Conservation (phyloP, 2,113 vertebrate species). For the Neolamprologus longior region DNA sequence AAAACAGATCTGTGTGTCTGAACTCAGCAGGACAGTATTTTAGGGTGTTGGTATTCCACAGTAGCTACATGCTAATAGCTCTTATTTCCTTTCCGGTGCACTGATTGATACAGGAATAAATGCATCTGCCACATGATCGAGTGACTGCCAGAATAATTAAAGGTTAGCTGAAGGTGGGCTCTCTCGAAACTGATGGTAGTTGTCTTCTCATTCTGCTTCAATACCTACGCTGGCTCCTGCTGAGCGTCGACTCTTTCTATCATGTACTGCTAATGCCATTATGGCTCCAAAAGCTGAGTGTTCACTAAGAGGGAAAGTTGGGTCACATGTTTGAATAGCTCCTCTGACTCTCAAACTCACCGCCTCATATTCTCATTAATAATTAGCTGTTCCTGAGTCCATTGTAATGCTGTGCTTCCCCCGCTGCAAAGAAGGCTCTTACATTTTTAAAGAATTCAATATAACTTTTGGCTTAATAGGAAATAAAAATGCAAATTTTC, state of each 20-base stretch:
- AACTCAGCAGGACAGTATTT: neutral
- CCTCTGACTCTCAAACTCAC: neutral
- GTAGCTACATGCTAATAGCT: neutral
- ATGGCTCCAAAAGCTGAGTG: neutral
- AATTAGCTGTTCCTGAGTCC: neutral
- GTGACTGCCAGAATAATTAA: conserved; percentile 36
- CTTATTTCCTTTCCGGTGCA: neutral
- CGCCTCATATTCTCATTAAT: neutral
- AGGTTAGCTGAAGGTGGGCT: conserved; percentile 21
- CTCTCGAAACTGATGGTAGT: conserved; percentile 12
- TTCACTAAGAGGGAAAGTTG: neutral
- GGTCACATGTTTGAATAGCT: neutral
- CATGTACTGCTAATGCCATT: neutral
- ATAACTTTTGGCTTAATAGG: neutral
- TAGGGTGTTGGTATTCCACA: neutral
- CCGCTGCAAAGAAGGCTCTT: neutral
- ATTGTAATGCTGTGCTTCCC: neutral
- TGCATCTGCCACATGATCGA: neutral
- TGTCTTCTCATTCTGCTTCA: conserved; percentile 4
- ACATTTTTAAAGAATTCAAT: neutral
- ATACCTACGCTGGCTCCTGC: neutral
- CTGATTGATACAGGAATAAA: conserved; percentile 20
- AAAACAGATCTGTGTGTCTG: neutral
- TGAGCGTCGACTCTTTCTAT: neutral
- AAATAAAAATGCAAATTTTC: neutral